Percentiles rank a stretch among this genome's conserved stretches.
Conservation (phyloP, 2,797 vertebrate species). For the Aplochiton taeniatus region DNA sequence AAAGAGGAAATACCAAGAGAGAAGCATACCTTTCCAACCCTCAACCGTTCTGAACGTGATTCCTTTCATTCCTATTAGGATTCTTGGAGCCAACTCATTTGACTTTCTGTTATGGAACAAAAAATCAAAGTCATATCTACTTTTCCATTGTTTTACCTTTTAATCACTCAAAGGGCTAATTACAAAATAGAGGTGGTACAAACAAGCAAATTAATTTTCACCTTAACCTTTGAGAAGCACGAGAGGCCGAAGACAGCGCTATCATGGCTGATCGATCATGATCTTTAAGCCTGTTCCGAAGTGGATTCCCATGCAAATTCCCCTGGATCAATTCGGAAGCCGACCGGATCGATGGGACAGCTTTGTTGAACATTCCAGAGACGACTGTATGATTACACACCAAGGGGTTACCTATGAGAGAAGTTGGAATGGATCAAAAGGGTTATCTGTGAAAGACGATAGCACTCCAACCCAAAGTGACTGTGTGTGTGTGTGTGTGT, state of each 20-base stretch:
- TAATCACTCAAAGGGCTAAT: conserved; percentile 66
- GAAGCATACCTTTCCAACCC: too few relatives aligned
- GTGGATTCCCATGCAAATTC: conserved; percentile 74
- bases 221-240: conserved; percentile 65
- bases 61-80: conserved; percentile 40
- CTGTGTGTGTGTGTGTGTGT: background rate
- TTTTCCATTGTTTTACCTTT: conserved; percentile 67
- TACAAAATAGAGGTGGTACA: conserved; percentile 64
- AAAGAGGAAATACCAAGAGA: too few relatives aligned
- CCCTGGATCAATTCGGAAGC: conserved; percentile 56
- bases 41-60: too few relatives aligned
- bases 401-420: conserved; percentile 38
- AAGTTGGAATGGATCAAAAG: conserved; percentile 21
- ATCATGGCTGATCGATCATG: conserved; percentile 67
- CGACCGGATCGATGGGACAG: conserved; percentile 51
- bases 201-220: conserved; percentile 77
- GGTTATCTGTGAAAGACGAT: background rate
- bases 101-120: conserved; percentile 42
- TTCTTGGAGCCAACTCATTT: conserved; percentile 35
- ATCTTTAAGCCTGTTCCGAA: conserved; percentile 52
- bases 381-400: conserved; percentile 46
- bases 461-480: background rate
- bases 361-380: conserved; percentile 43
- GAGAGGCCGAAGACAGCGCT: conserved; percentile 40
- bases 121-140: conserved; percentile 71